phyloP scores from a whole-genome alignment of 1,140 invertebrate species.

The Dreissena rostriformis region DNA sequence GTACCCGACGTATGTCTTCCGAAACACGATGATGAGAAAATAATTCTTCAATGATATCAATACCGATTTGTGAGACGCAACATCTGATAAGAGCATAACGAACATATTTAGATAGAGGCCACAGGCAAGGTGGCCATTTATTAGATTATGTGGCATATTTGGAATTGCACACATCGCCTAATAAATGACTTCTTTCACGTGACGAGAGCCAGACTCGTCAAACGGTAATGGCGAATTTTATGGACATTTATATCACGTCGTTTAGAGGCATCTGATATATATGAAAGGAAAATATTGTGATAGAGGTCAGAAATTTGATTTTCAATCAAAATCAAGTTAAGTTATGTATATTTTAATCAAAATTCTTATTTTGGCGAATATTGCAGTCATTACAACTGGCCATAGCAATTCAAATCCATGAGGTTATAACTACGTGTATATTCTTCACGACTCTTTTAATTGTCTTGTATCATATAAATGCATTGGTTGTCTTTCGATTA shows the following conservation, averaged over 20 bases:
- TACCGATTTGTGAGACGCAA: constrained; percentile 49
- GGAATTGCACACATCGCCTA: constrained; percentile 46
- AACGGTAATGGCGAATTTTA: constrained; percentile 37
- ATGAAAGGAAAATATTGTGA: constrained; percentile 43
- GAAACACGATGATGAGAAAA: constrained; percentile 52
- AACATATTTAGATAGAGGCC: constrained; percentile 57
- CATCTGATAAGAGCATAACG: constrained; percentile 51
- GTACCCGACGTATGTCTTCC: background rate
- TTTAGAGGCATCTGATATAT: constrained; percentile 40
- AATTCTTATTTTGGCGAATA: too few relatives aligned
- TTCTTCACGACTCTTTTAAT: too few relatives aligned
- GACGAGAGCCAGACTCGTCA: constrained; percentile 40
- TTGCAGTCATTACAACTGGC: too few relatives aligned
- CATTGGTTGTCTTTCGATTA: too few relatives aligned
- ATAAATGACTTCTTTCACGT: constrained; percentile 31
- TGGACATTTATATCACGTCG: constrained; percentile 41
- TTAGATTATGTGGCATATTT: constrained; percentile 57
- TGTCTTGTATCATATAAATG: too few relatives aligned
- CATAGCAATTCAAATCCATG: too few relatives aligned
- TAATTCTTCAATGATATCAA: constrained; percentile 50
- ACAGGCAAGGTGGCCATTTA: constrained; percentile 28
- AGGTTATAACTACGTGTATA: too few relatives aligned
- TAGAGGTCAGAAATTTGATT: constrained; percentile 25
- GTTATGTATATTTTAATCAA: too few relatives aligned
- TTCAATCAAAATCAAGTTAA: too few relatives aligned